phyloP scores from a whole-genome alignment of 1,140 invertebrate species.

The Philotrypesis tridentata region DNA sequence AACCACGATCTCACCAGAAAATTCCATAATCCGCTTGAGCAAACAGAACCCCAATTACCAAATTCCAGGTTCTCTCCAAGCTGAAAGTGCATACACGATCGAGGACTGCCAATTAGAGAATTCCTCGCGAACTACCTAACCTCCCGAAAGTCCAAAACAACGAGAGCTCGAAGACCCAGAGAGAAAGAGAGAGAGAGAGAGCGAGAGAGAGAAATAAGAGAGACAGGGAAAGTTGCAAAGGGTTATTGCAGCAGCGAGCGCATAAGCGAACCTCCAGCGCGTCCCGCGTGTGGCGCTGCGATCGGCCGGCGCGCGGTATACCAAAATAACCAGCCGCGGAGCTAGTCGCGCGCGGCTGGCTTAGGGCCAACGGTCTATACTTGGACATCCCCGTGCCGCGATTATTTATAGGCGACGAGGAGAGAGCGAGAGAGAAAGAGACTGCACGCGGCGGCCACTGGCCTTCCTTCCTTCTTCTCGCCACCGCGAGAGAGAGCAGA shows the following conservation, averaged over 20 bases:
- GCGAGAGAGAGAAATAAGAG: too few species aligned
- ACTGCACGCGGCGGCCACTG: slow-evolving; percentile 70
- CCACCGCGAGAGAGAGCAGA: neutral
- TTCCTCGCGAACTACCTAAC: neutral
- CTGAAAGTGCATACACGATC: neutral
- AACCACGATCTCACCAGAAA: neutral
- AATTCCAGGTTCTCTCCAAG: neutral
- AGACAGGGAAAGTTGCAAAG: neutral
- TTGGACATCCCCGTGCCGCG: slow-evolving; percentile 79
- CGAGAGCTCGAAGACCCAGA: neutral
- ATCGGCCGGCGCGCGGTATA: slow-evolving; percentile 59
- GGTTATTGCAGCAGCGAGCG: neutral
- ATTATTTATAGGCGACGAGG: slow-evolving; percentile 74
- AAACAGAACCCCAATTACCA: neutral
- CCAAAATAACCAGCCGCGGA: slow-evolving; percentile 71
- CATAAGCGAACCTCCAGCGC: neutral
- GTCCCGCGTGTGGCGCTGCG: neutral
- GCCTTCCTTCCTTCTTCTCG: slow-evolving; percentile 68
- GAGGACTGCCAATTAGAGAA: neutral
- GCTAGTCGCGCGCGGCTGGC: slow-evolving; percentile 72
- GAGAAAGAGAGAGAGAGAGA: too few species aligned
- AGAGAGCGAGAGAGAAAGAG: neutral
- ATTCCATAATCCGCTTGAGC: neutral
- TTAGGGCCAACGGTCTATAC: slow-evolving; percentile 81
- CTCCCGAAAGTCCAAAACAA: neutral